Conservation (phyloP, 2,113 vertebrate genomes). For the Caretta caretta region DNA sequence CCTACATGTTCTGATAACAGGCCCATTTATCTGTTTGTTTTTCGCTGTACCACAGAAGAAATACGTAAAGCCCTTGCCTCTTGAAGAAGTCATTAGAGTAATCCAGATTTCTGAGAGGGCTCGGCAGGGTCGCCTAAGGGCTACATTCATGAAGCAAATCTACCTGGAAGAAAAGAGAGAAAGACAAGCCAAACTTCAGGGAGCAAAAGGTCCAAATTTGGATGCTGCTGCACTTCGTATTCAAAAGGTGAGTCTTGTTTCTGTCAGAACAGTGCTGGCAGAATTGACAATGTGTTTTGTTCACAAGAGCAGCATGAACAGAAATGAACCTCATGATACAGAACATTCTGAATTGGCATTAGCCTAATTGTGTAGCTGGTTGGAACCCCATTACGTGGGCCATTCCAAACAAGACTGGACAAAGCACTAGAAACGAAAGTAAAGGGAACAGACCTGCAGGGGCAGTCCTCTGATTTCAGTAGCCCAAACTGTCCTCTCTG, state of each 20-base stretch:
- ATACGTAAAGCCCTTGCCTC: constrained; percentile 14
- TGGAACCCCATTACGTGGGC: not conserved
- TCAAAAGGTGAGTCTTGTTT: constrained; percentile 80
- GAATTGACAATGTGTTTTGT: not conserved
- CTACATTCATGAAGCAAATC: constrained; percentile 82
- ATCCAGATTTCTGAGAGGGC: constrained; percentile 86
- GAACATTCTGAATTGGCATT: not conserved
- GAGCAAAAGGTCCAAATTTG: not conserved
- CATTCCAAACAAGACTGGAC: not conserved
- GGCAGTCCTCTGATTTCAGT: constrained; percentile 22
- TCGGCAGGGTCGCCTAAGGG: constrained; percentile 83
- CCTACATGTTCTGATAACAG: not conserved
- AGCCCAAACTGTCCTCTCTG: constrained; percentile 42
- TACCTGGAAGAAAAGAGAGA: constrained; percentile 72
- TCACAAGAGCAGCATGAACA: not conserved
- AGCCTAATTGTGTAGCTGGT: not conserved
- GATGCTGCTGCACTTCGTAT: constrained; percentile 77
- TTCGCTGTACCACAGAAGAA: constrained; percentile 48
- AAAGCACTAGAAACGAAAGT: not conserved
- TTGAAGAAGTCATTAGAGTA: constrained; percentile 75
- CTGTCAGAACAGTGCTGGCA: not conserved
- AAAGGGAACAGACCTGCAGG: not conserved
- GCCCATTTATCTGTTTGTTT: not conserved
- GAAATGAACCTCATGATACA: not conserved
- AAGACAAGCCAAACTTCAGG: not conserved